Conservation (phyloP, 2,113 vertebrate species). For the Loxodonta africana region DNA sequence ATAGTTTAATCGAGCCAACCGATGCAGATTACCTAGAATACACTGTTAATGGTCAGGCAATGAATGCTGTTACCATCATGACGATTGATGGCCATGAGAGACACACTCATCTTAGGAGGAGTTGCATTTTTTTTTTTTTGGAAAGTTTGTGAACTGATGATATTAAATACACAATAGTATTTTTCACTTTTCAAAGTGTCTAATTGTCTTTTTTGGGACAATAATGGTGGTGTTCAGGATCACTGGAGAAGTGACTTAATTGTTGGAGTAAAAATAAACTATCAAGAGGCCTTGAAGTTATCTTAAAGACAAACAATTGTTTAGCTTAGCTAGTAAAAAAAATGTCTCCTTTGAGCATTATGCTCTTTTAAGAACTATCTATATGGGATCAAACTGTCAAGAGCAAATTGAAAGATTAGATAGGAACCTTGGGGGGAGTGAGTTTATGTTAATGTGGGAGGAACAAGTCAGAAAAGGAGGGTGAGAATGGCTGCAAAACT, state of each 20-base stretch:
- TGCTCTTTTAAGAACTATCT: background rate
- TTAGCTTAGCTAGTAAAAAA: background rate
- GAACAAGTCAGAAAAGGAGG: background rate
- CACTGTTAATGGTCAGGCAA: background rate
- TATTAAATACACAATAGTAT: conserved; percentile 29
- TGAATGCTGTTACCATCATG: background rate
- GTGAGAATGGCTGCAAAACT: background rate
- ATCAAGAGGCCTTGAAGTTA: background rate
- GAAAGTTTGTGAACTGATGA: conserved; percentile 2
- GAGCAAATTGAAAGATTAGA: background rate
- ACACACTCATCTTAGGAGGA: conserved; percentile 27
- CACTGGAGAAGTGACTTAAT: conserved; percentile 49
- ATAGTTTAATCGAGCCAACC: background rate
- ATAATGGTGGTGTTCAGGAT: conserved; percentile 45
- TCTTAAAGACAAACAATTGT: background rate
- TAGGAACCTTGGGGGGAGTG: background rate
- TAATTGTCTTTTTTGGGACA: conserved; percentile 53
- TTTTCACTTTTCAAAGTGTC: conserved; percentile 55
- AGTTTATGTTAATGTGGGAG: background rate
- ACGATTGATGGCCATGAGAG: conserved; percentile 7
- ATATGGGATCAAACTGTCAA: background rate
- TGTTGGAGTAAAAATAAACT: conserved; percentile 35
- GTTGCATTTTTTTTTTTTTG: conserved; percentile 45
- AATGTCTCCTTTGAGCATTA: background rate
- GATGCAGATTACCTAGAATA: background rate